These are phyloP conservation scores for Poeciliopsis gracilis DNA, from an alignment of 2,797 vertebrate genomes.

Conservation along the genomic window DNA sequence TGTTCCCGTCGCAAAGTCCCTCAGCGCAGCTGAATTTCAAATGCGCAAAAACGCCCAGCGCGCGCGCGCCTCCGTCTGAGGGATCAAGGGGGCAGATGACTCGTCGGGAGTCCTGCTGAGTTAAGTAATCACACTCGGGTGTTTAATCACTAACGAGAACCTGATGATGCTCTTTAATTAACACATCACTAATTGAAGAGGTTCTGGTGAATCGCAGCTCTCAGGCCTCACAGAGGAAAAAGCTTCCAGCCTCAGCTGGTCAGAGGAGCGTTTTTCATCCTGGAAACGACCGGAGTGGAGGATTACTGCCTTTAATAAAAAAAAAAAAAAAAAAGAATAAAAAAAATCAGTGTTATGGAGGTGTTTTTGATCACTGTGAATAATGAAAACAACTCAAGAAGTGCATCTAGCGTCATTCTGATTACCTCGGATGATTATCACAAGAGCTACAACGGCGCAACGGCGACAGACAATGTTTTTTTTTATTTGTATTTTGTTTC, in stretches of 20 bases:
- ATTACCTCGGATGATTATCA: conserved; percentile 5
- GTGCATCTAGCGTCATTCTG: not conserved
- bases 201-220: conserved; percentile 68
- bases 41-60: conserved; percentile 26
- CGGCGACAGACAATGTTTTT: not conserved
- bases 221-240: conserved; percentile 54
- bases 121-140: conserved; percentile 90
- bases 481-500: not conserved
- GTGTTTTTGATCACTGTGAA: conserved; percentile 7
- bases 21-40: conserved; percentile 51
- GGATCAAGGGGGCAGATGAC: conserved; percentile 82
- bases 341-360: not conserved
- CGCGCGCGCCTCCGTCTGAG: conserved; percentile 42
- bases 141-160: conserved; percentile 95
- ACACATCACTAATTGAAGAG: conserved; percentile 76
- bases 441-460: not conserved
- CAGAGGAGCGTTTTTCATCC: conserved; percentile 12
- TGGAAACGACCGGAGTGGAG: conserved; percentile 29
- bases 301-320: conserved; percentile 15
- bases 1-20: conserved; percentile 56
- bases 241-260: conserved; percentile 45
- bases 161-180: conserved; percentile 94
- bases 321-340: not conserved
- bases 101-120: conserved; percentile 89
- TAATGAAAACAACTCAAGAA: conserved; percentile 6